phyloP scores from a whole-genome alignment of 2,113 vertebrate genomes.

The Indicator maculatus region DNA sequence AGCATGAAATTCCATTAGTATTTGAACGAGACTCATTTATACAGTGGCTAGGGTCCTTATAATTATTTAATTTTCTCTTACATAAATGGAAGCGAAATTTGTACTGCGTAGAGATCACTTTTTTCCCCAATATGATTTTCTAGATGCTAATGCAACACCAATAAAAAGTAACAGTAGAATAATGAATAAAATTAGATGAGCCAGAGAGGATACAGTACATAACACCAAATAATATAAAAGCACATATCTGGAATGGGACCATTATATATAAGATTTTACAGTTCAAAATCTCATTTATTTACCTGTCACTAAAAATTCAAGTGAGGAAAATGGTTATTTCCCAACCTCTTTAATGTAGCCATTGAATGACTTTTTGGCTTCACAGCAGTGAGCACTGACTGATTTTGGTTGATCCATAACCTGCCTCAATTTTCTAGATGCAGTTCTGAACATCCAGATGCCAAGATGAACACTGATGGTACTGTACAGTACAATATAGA shows the following conservation, averaged over 20 bases:
- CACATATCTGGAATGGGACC: accelerated
- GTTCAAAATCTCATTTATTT: background rate
- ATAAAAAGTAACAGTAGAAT: background rate
- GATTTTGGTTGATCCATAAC: background rate
- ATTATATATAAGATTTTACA: background rate
- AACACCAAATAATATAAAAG: background rate
- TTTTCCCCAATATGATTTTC: background rate
- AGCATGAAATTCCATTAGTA: background rate
- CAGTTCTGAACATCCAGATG: background rate
- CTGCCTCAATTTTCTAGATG: background rate
- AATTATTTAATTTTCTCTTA: background rate
- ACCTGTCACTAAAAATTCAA: background rate
- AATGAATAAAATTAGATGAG: background rate
- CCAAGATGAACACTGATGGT: background rate
- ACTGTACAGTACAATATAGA: background rate
- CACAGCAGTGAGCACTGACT: background rate
- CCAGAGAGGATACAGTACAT: background rate
- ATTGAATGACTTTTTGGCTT: background rate
- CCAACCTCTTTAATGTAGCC: background rate
- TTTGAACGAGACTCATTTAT: background rate
- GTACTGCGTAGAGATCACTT: background rate
- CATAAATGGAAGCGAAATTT: background rate
- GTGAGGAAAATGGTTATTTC: background rate
- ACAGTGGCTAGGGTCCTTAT: background rate
- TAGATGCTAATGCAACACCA: background rate